Evolutionary conservation across 2,888 invertebrate species (phyloP), one percentile per base, ranked within the genome.

Genomic region (Marasmarcha lunaedactyla): DNA sequence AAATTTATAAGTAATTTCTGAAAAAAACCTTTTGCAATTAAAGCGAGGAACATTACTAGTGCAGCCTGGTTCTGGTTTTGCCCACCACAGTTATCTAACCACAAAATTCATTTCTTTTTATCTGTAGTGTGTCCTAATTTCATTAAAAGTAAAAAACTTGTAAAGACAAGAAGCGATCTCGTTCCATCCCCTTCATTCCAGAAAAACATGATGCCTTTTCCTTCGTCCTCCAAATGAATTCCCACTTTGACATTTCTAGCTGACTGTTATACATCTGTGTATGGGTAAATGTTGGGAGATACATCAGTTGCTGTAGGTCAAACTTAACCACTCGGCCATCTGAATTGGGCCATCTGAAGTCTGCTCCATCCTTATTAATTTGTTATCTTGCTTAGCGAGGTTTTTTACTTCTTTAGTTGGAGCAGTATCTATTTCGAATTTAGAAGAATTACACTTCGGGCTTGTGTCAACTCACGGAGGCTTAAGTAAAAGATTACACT

Each of bases 391-490:
- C 20, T 20, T 20, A 20, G 20, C 20, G 20, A 20, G 20, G 3
- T 20, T 7, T 20, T 20, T 20, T 20, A 20, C 7, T 35, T 15
- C 35, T 40, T 36, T 36, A 15, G 40, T 36, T 40, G 33, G 36
- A 36, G 40, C 40, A 40, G 40, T 40, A 40, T 40, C 40, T 40
- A 40, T 40, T 40, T 40, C 36, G 30, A 40, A 15, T 40, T 40
- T 40, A 40, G 15, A 40, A 40, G 40, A 35, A 36, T 39, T 20
- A 35, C 39, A 39, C 26, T 34, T 35, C 26, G 39, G 35, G 39
- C 39, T 35, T 35, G 34, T 39, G 35, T 34, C 39, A 11, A 37
- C 37, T 37, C 37, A 14, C 37, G 14, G 14, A 15, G 14, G 35
- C 15, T 35, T 15, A 9, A 14, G 9, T 35, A 14, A 10, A 15